A percentile compares a stretch with the other conserved stretches of the same genome.
These are phyloP conservation scores for Sphyrna mokarran DNA, from an alignment of 2,113 vertebrate genomes.

Conservation along the genomic window DNA sequence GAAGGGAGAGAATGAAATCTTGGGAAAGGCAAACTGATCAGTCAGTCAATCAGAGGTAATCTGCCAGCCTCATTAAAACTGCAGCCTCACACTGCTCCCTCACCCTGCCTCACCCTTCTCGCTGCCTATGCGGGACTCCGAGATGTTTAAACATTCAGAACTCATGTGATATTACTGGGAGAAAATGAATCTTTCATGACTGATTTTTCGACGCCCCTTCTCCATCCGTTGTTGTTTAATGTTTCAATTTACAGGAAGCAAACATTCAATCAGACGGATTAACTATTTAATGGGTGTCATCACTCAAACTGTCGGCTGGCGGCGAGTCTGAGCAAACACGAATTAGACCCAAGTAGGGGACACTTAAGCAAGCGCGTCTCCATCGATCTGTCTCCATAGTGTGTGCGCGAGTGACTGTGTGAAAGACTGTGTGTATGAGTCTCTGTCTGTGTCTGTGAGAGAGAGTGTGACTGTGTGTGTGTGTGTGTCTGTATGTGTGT, in stretches of 20 bases:
- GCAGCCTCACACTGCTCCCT: neutral
- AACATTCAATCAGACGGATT: slow-evolving; percentile 98
- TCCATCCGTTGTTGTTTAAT: slow-evolving; percentile 86
- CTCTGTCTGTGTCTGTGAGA: neutral
- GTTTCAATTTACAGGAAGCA: slow-evolving; percentile 98
- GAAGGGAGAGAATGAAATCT: neutral
- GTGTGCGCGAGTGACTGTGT: neutral
- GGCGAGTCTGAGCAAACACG: slow-evolving; percentile 42
- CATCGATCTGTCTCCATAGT: neutral
- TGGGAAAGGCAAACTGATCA: neutral
- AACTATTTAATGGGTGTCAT: slow-evolving; percentile 96
- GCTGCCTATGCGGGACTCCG: no score
- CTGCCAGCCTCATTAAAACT: neutral
- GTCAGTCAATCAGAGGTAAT: neutral
- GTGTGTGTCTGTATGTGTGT: no score
- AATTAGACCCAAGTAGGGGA: neutral
- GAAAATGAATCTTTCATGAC: slow-evolving; percentile 65
- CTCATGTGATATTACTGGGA: slow-evolving; percentile 47
- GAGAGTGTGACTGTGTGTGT: no score
- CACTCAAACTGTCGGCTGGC: slow-evolving; percentile 91
- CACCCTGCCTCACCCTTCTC: neutral
- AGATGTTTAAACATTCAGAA: slow-evolving; percentile 44
- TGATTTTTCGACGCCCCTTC: slow-evolving; percentile 60
- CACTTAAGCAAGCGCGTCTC: neutral
- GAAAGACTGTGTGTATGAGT: neutral